Conservation (phyloP, 2,888 invertebrate genomes). For the Peribatodes rhomboidaria region DNA sequence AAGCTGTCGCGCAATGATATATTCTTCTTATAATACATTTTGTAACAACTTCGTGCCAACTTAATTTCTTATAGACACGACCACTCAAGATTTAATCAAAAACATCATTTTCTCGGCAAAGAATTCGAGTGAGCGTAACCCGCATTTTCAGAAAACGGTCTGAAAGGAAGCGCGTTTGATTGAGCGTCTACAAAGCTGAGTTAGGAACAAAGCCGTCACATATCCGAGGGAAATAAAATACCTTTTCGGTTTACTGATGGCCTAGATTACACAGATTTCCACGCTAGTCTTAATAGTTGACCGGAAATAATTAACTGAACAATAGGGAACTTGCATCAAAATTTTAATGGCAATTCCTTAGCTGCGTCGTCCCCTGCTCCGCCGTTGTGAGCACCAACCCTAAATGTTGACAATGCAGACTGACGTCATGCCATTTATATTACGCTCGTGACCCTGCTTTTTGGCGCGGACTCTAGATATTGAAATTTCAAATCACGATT, state of each 20-base stretch:
- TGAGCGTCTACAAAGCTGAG: conserved; percentile 38
- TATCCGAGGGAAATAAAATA: conserved; percentile 32
- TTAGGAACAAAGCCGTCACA: conserved; percentile 36
- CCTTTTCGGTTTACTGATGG: conserved; percentile 26
- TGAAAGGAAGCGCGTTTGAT: conserved; percentile 36
- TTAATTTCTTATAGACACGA: conserved; percentile 7
- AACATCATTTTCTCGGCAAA: conserved; percentile 33
- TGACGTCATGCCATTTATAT: no score
- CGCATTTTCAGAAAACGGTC: conserved; percentile 37
- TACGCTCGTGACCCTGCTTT: no score
- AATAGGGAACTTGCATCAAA: no score
- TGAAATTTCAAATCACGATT: no score
- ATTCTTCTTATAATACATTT: not conserved
- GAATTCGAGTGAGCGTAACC: conserved; percentile 30
- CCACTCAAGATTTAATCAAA: conserved; percentile 24
- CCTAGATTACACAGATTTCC: conserved; percentile 30
- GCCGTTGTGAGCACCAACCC: no score
- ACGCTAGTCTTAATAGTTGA: conserved; percentile 27
- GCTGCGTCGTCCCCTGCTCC: no score
- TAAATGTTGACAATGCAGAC: no score
- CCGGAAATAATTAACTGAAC: no score
- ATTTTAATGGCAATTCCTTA: no score
- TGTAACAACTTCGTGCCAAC: conserved; percentile 1
- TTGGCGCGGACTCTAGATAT: no score
- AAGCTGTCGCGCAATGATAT: no score